These are phyloP conservation scores for Acholoe squamosa DNA, from an alignment of 2,888 invertebrate genomes.

Conservation along the genomic window DNA sequence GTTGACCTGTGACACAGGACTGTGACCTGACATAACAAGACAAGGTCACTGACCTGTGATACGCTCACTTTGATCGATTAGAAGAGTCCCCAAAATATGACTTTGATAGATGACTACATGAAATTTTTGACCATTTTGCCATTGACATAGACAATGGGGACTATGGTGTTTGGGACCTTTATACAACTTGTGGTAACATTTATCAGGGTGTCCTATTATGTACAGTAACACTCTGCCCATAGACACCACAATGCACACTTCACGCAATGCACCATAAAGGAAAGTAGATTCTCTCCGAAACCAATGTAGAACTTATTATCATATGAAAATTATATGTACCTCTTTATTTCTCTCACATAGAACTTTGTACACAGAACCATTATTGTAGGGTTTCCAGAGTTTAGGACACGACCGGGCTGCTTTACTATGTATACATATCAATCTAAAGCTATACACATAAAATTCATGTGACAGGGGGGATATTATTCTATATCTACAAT, in stretches of 20 bases:
- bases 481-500: neutral
- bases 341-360: neutral
- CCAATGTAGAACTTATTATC: too few species aligned
- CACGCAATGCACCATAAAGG: neutral
- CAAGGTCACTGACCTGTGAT: neutral
- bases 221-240: neutral
- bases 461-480: neutral
- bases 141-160: neutral
- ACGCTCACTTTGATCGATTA: neutral
- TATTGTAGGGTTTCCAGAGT: neutral
- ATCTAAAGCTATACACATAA: neutral
- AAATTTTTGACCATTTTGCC: neutral
- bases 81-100: neutral
- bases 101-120: too few species aligned
- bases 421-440: neutral
- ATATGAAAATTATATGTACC: too few species aligned
- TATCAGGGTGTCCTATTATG: neutral
- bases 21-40: neutral
- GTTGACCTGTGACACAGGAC: neutral
- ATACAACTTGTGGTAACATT: neutral
- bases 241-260: neutral
- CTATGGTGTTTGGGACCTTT: neutral
- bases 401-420: neutral
- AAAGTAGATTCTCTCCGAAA: neutral
- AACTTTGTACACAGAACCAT: constrained; percentile 4